A percentile compares a stretch with the other conserved stretches of the same genome.
These are phyloP conservation scores for Nineta flava DNA, from an alignment of 2,888 invertebrate genomes.

Conservation along the genomic window DNA sequence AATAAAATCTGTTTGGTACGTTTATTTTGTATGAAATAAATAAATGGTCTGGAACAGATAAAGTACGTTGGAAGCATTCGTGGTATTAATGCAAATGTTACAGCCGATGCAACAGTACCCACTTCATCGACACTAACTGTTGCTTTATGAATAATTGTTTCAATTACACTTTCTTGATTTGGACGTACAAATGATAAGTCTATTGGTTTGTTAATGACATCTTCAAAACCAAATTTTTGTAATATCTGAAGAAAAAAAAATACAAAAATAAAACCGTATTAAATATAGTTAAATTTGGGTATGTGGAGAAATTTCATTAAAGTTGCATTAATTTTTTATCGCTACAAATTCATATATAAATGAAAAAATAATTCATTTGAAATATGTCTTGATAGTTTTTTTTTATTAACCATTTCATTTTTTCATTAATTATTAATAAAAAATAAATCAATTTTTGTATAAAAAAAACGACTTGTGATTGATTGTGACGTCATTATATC, in stretches of 20 bases:
- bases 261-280: not conserved
- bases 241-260: not conserved
- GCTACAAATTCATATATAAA: no score
- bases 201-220: not conserved
- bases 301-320: no score
- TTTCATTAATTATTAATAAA: no score
- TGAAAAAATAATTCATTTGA: no score
- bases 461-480: no score
- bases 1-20: not conserved
- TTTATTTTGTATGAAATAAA: not conserved
- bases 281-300: no score
- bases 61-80: not conserved
- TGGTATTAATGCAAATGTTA: not conserved
- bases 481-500: no score
- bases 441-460: no score
- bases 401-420: no score
- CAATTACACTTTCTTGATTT: not conserved
- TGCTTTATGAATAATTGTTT: not conserved
- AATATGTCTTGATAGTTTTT: no score
- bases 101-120: not conserved
- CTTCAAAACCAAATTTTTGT: not conserved
- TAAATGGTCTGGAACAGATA: not conserved
- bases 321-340: no score
- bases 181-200: not conserved
- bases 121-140: not conserved